A percentile compares a stretch with the other conserved stretches of the same genome.
These are phyloP conservation scores for Phoenicopterus ruber DNA, from an alignment of 2,113 vertebrate species.

Conservation along the genomic window DNA sequence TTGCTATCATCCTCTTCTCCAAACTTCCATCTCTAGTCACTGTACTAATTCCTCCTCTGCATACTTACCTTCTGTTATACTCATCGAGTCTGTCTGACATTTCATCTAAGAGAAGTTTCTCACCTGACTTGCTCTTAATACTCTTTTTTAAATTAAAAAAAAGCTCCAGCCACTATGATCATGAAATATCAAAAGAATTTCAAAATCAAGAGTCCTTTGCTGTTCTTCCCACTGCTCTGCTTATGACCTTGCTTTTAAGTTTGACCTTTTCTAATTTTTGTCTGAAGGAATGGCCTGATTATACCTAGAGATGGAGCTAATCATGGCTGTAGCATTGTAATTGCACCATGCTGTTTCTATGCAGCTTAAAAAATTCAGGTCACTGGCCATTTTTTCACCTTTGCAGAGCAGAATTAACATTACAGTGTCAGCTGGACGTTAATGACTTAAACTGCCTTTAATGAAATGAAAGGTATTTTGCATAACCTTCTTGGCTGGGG, in stretches of 20 bases:
- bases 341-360: background rate
- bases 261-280: background rate
- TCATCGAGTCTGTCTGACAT: background rate
- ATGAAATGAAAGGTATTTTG: constrained; percentile 9
- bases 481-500: background rate
- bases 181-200: background rate
- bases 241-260: background rate
- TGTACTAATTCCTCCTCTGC: background rate
- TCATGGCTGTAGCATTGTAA: background rate
- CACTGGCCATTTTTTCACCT: background rate
- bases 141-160: background rate
- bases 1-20: background rate
- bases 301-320: background rate
- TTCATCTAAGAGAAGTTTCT: background rate
- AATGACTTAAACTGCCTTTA: constrained; percentile 2
- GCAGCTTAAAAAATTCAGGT: background rate
- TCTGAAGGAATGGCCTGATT: background rate
- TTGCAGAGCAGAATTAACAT: background rate
- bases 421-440: background rate
- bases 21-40: background rate
- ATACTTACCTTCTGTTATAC: background rate
- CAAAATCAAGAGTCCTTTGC: background rate
- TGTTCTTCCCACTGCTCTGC: background rate
- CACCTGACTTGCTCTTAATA: background rate
- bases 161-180: background rate